Base-by-base conservation (phyloP, 2,888 invertebrate genomes). In the Camponotus fellah region DNA sequence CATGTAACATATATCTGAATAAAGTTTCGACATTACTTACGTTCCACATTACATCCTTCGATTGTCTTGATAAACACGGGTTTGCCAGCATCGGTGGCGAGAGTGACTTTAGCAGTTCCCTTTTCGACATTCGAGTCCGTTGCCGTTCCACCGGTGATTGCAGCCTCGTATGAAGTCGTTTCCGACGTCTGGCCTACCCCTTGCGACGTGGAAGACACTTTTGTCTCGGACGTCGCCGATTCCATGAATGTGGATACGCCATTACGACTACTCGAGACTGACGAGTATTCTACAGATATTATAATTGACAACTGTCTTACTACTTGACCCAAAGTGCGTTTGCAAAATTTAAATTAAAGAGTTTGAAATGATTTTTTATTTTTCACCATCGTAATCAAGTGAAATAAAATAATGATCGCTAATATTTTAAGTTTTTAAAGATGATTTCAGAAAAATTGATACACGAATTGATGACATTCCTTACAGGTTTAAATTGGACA, bases 11-110 rank as follows among this genome's bases (percentile, higher is more conserved):
- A 34, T 62, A 3, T 43, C 43, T 66, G 14, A 34, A 26, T 66
- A 66, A 68, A n/a, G 4, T 8, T 65, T 40, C n/a, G 2, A 40
- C 17, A 3, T 1, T 3, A 97, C 97, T 97, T 96, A 98, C 98
- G 97, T 96, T 97, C 97, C 89, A 97, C 96, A 92, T 96, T 97
- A 89, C 96, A 96, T 91, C 98, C 98, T 94, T 97, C 97, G 84
- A 98, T 95, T 66, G 97, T 97, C 95, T 97, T 97, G 40, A 96
- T 95, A 92, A 98, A 97, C 79, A 96, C 95, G 1, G 98, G 98
- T 90, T 96, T 97, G 85, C 97, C 97, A 83, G 96, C 96, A 49
- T 92, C 93, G 26, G 83, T 91, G 85, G 93, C 86, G 76, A 89
- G 77, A 2, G 92, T 87, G 17, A 94, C 75, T 81, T 86, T 92